A percentile compares a stretch with the other conserved stretches of the same genome.
Evolutionary conservation across 2,888 invertebrate genomes (phyloP).

Genomic region (Cacoxenus indagator): DNA sequence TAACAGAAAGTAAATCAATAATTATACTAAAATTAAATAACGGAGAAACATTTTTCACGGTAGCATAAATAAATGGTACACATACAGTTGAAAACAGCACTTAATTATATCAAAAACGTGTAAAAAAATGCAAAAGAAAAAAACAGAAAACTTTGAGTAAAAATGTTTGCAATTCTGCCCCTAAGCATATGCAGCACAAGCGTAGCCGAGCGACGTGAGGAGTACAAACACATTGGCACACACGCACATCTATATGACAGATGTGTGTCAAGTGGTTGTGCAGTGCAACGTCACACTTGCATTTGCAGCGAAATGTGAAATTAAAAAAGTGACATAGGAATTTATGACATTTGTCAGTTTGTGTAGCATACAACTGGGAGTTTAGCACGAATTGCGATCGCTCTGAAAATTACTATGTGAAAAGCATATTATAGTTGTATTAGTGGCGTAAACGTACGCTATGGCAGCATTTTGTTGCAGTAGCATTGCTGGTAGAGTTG

Average conservation of each 20-base stretch:
- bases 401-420: neutral
- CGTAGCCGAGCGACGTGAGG: neutral
- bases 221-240: neutral
- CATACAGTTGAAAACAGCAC: neutral
- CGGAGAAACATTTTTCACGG: neutral
- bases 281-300: constrained; percentile 24
- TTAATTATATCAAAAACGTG: neutral
- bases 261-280: constrained; percentile 48
- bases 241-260: constrained; percentile 23
- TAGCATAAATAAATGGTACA: neutral
- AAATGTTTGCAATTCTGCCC: neutral
- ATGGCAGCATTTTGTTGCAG: neutral
- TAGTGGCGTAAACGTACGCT: neutral
- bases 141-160: neutral
- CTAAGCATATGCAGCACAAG: neutral
- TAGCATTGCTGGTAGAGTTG: neutral
- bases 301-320: constrained; percentile 46
- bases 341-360: neutral
- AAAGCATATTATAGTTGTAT: neutral
- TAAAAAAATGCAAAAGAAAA: neutral
- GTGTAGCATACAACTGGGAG: neutral
- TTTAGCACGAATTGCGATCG: neutral
- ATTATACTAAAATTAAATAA: too few species aligned
- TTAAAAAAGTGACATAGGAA: constrained; percentile 49
- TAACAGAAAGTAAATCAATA: neutral